phyloP scores from a whole-genome alignment of 1,140 invertebrate genomes.

The Lepidurus apus region DNA sequence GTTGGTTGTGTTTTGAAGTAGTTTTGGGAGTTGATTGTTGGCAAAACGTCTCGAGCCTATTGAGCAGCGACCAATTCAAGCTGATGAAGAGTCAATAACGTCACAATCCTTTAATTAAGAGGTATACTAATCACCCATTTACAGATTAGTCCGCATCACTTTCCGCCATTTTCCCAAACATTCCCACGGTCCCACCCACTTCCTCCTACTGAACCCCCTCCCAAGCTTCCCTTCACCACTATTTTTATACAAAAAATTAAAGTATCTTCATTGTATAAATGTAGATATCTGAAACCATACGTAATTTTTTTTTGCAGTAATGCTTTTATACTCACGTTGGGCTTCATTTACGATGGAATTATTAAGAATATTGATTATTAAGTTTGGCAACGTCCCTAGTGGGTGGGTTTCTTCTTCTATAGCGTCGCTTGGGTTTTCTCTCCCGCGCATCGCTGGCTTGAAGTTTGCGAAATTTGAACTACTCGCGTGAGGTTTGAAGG shows the following conservation, averaged over 20 bases:
- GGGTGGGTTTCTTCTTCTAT: neutral
- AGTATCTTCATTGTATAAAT: too few species aligned
- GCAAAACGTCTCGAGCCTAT: neutral
- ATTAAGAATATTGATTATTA: too few species aligned
- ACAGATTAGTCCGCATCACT: conserved; percentile 18
- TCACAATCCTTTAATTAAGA: neutral
- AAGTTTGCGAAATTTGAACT: conserved; percentile 16
- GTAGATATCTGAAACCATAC: too few species aligned
- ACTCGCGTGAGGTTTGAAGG: neutral
- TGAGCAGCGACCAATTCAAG: neutral
- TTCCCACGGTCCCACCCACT: conserved; percentile 20
- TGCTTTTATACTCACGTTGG: too few species aligned
- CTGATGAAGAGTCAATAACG: neutral
- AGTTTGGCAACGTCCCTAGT: too few species aligned
- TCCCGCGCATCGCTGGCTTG: neutral
- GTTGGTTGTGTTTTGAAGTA: too few species aligned
- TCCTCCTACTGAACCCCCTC: neutral
- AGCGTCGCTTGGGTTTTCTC: neutral
- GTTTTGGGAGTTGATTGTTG: neutral
- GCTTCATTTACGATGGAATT: too few species aligned
- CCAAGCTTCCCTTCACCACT: neutral
- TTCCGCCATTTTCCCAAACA: conserved; percentile 21
- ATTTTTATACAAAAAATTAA: neutral
- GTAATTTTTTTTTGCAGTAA: too few species aligned
- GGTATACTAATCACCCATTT: neutral